These are phyloP conservation scores for Meteorus sp. DNA, from an alignment of 1,140 invertebrate species.

Conservation along the genomic window DNA sequence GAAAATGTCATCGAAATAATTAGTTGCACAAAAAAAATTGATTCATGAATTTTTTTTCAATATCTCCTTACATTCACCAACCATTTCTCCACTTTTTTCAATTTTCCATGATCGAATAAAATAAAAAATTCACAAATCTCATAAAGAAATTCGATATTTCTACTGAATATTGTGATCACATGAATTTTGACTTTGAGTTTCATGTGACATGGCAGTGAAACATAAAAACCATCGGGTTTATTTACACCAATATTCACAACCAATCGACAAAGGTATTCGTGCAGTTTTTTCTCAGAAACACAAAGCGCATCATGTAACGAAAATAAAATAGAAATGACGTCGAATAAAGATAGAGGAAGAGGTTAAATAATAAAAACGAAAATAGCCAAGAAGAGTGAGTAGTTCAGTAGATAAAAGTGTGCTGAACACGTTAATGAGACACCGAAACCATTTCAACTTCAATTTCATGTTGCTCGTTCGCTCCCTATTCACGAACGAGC, in stretches of 20 bases:
- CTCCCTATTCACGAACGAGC: no score
- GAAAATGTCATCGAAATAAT: no score
- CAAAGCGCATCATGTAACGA: not conserved
- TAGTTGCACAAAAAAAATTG: no score
- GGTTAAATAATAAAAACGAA: no score
- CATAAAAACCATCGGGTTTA: not conserved
- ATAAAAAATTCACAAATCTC: not conserved
- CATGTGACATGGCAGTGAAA: not conserved
- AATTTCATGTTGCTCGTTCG: not conserved
- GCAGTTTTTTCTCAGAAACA: not conserved
- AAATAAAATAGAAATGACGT: not conserved
- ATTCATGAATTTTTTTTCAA: no score
- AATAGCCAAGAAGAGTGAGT: no score
- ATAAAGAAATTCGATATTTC: no score
- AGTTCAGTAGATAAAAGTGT: no score
- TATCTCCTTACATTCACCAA: no score
- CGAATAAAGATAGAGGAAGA: not conserved
- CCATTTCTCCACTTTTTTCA: no score
- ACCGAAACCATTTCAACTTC: not conserved
- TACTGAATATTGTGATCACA: no score
- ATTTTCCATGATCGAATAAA: not conserved
- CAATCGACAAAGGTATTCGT: constrained; percentile 10
- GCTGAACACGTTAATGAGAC: not conserved
- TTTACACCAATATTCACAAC: not conserved
- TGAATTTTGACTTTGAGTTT: not conserved